Conservation (phyloP, 2,888 invertebrate species). For the Campoplex capitator region DNA sequence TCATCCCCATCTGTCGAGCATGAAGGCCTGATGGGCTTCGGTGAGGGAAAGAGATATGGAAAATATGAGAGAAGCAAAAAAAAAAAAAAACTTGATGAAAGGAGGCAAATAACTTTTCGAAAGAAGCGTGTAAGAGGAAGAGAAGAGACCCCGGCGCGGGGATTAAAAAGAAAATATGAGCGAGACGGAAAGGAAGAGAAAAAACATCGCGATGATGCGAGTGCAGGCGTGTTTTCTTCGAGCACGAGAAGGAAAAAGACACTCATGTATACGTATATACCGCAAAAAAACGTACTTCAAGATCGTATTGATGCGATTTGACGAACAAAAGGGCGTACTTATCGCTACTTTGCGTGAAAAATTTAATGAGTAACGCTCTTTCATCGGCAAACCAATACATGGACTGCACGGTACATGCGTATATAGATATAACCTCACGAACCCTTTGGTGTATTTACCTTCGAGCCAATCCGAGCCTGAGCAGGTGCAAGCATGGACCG, state of each 20-base stretch:
- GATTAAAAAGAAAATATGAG: constrained; percentile 28
- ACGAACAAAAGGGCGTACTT: constrained; percentile 11
- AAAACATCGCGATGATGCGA: constrained; percentile 20
- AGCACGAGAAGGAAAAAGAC: constrained; percentile 21
- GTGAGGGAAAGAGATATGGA: background rate
- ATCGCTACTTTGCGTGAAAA: background rate
- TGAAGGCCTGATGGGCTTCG: background rate
- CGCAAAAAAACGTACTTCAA: constrained; percentile 12
- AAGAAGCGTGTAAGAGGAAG: constrained; percentile 45
- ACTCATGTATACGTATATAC: constrained; percentile 9
- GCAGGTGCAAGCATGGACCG: constrained; percentile 63
- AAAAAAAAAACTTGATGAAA: constrained; percentile 62
- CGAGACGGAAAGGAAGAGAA: constrained; percentile 1
- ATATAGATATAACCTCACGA: constrained; percentile 6
- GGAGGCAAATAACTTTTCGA: constrained; percentile 65
- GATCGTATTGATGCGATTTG: background rate
- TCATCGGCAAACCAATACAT: background rate
- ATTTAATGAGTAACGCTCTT: constrained; percentile 4
- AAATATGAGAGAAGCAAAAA: constrained; percentile 12
- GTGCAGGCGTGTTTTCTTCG: constrained; percentile 36
- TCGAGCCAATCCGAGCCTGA: constrained; percentile 56
- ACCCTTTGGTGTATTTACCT: constrained; percentile 20
- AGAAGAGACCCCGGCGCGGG: constrained; percentile 18
- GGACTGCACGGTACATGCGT: background rate
- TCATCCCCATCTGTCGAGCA: constrained; percentile 24